phyloP scores from a whole-genome alignment of 2,797 vertebrate genomes.

The Thunnus albacares region DNA sequence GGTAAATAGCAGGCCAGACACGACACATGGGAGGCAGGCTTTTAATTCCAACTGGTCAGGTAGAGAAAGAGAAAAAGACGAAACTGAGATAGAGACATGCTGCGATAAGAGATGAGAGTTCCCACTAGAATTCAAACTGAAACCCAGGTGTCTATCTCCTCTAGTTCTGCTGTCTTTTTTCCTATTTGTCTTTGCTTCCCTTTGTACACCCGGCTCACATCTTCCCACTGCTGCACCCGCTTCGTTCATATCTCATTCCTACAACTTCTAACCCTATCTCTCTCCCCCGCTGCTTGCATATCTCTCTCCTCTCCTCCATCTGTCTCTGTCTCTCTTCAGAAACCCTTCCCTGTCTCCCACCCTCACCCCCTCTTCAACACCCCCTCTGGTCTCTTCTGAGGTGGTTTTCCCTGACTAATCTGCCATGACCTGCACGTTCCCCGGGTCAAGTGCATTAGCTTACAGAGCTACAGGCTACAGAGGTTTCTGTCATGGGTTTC shows the following conservation, averaged over 20 bases:
- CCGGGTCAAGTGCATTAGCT: slow-evolving; percentile 41
- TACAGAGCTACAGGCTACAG: slow-evolving; percentile 6
- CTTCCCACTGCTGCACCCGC: background rate
- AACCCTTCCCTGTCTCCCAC: background rate
- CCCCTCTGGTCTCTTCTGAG: background rate
- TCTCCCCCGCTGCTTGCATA: slow-evolving; percentile 11
- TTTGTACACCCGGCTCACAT: slow-evolving; percentile 5
- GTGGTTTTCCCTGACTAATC: slow-evolving; percentile 26
- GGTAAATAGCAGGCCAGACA: slow-evolving; percentile 52
- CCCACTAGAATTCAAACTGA: slow-evolving; percentile 26
- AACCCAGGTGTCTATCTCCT: slow-evolving; percentile 35
- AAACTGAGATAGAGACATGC: slow-evolving; percentile 2
- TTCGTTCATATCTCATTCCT: slow-evolving; percentile 47
- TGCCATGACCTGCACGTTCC: slow-evolving; percentile 1
- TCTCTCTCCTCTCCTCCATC: slow-evolving; percentile 37
- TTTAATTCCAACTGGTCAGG: background rate
- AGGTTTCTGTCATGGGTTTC: slow-evolving; percentile 1
- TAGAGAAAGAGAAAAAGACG: background rate
- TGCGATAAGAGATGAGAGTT: slow-evolving; percentile 26
- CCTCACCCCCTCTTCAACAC: background rate
- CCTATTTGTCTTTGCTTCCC: slow-evolving; percentile 26
- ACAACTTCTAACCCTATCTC: slow-evolving; percentile 33
- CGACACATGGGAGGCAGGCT: slow-evolving; percentile 1
- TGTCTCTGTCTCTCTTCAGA: slow-evolving; percentile 42
- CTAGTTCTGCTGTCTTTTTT: background rate